Evolutionary conservation across 2,113 vertebrate genomes (phyloP), one percentile per base, ranked within the genome.

Genomic region (Triplophysa rosa): DNA sequence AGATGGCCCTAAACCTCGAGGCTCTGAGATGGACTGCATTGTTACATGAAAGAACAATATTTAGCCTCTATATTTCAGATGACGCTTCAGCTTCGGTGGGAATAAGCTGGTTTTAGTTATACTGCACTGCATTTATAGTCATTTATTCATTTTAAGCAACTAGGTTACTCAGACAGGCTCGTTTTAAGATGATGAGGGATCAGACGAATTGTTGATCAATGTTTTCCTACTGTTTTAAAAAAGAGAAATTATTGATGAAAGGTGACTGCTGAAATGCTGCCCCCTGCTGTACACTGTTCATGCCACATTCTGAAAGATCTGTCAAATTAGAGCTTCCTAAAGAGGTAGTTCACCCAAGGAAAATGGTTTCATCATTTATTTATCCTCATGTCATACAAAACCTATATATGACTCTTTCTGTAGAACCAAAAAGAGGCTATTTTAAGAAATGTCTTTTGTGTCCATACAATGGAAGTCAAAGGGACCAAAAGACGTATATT

Each of bases 221-320:
- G 3, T 66, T 29, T 61, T 59, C 8, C 11, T 66, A 2, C 11
- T 45, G 17, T 59, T 75, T 81, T 75, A 21, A 66, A 42, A 13
- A 47, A 65, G 8, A 72, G 7, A 33, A 19, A 56, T 17, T 14
- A 80, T 3, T 59, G 69, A 70, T 81, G 75, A 75, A 65, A 54
- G 54, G 10, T 68, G 42, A 81, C 24, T 37, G 52, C 24, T 67
- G 80, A 81, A 84, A 75, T 82, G 62, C 83, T 84, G 83, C 83
- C 56, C 83, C 63, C 83, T 84, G 70, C 64, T 84, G 83, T 79
- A 79, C 58, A 58, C 3, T 70, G 26, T 19, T 68, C 2, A 11
- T 52, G 42, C 24, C 24, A 33, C 4, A 69, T 69, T 69, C 8
- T 19, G 23, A 68, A 68, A 29, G 2, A 37, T 21, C 26, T 56